These are phyloP conservation scores for Ametastegia equiseti DNA, from an alignment of 2,888 invertebrate genomes.

Conservation along the genomic window DNA sequence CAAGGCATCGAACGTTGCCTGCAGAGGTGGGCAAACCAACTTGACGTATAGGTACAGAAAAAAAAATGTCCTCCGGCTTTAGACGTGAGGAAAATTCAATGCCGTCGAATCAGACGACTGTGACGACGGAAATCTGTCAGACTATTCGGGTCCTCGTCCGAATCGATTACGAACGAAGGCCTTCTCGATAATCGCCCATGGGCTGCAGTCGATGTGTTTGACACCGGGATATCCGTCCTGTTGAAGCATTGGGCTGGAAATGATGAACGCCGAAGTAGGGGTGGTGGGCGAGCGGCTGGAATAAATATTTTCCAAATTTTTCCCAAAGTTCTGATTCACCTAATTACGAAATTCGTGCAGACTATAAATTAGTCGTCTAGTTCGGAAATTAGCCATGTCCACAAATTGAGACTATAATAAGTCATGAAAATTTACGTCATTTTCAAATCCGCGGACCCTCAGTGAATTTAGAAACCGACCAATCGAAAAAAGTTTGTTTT, in stretches of 20 bases:
- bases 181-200: constrained; percentile 58
- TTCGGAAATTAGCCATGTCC: not conserved
- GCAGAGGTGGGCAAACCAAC: not conserved
- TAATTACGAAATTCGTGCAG: too few relatives aligned
- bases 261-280: constrained; percentile 68
- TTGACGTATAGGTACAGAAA: not conserved
- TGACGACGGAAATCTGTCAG: constrained; percentile 63
- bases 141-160: constrained; percentile 60
- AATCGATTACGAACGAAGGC: constrained; percentile 60
- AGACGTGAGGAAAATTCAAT: constrained; percentile 15
- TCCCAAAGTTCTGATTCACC: too few relatives aligned
- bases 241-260: constrained; percentile 64
- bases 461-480: too few relatives aligned
- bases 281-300: constrained; percentile 65
- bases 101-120: constrained; percentile 65
- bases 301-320: too few relatives aligned
- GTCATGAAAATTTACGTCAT: not conserved
- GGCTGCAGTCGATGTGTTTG: constrained; percentile 57
- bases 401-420: not conserved
- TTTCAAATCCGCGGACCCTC: too few relatives aligned
- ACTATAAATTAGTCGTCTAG: too few relatives aligned
- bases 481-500: too few relatives aligned
- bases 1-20: not conserved
- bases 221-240: constrained; percentile 53
- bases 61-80: not conserved